These are phyloP conservation scores for Xenentodon cancila DNA, from an alignment of 2,797 vertebrate genomes.

Conservation along the genomic window DNA sequence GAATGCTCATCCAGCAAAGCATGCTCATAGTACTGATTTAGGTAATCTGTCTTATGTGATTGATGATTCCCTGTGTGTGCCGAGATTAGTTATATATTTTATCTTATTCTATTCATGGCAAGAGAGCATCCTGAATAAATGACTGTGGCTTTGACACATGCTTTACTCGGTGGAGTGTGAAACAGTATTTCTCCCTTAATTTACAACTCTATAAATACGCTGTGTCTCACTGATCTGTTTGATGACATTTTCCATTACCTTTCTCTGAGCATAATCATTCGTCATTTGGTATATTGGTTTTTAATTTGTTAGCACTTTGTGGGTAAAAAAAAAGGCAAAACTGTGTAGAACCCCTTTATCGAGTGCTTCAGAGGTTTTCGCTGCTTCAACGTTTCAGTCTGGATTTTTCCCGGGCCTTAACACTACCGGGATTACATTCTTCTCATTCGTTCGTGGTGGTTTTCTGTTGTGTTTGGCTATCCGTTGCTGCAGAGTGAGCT, in stretches of 20 bases:
- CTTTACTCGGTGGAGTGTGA: slow-evolving; percentile 36
- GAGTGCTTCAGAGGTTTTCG: too few species aligned
- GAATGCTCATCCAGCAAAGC: slow-evolving; percentile 18
- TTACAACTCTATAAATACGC: slow-evolving; percentile 33
- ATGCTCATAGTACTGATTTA: slow-evolving; percentile 26
- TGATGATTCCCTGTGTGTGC: slow-evolving; percentile 24
- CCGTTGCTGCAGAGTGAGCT: too few species aligned
- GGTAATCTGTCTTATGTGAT: slow-evolving; percentile 24
- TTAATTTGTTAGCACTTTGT: slow-evolving; percentile 49
- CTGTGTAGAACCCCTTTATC: too few species aligned
- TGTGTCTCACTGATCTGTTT: slow-evolving; percentile 10
- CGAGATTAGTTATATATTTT: slow-evolving; percentile 43
- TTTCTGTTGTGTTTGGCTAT: too few species aligned
- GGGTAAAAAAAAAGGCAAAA: background rate
- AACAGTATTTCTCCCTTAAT: slow-evolving; percentile 39
- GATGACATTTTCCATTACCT: slow-evolving; percentile 31
- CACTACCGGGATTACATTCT: too few species aligned
- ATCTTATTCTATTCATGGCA: slow-evolving; percentile 39
- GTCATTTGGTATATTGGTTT: background rate
- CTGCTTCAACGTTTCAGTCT: too few species aligned
- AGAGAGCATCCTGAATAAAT: slow-evolving; percentile 41
- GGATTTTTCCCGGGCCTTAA: too few species aligned
- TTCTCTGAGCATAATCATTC: too few species aligned
- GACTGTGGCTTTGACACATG: slow-evolving; percentile 21
- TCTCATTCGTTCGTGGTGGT: too few species aligned